A percentile compares a stretch with the other conserved stretches of the same genome.
Evolutionary conservation across 2,888 invertebrate species (phyloP).

Genomic region (Trachelus troglodyta): DNA sequence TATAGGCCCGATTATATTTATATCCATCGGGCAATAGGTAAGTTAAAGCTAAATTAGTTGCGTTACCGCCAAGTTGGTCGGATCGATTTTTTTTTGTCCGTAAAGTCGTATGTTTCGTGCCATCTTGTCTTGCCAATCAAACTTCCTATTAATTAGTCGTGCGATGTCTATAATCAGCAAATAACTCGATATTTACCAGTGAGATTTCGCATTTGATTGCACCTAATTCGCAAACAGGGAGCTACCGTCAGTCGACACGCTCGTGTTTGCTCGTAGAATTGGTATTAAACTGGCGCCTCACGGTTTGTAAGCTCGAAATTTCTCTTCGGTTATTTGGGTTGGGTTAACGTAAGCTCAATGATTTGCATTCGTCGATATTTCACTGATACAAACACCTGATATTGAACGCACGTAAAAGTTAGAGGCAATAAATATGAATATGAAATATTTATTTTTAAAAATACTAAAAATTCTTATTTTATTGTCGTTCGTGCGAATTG

Average conservation of each 20-base stretch:
- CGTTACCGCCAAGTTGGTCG: neutral
- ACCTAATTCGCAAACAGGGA: slow-evolving; percentile 59
- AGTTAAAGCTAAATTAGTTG: neutral
- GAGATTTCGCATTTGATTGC: slow-evolving; percentile 61
- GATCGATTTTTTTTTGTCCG: neutral
- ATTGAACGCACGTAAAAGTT: neutral
- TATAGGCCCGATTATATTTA: neutral
- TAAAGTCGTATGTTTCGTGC: neutral
- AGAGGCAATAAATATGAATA: neutral
- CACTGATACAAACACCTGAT: neutral
- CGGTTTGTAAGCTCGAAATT: slow-evolving; percentile 30
- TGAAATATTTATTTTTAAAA: no score
- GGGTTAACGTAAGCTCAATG: neutral
- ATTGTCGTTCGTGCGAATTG: neutral
- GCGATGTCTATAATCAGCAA: slow-evolving; percentile 45
- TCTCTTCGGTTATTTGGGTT: slow-evolving; percentile 11
- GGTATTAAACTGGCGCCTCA: slow-evolving; percentile 42
- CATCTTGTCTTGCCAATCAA: neutral
- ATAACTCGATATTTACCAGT: slow-evolving; percentile 47
- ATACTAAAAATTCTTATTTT: neutral
- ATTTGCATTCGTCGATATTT: neutral
- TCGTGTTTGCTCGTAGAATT: slow-evolving; percentile 46
- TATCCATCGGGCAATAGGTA: neutral
- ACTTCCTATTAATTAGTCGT: neutral
- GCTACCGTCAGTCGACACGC: slow-evolving; percentile 44